These are phyloP conservation scores for Plectropomus leopardus DNA, from an alignment of 2,113 vertebrate genomes.

Conservation along the genomic window DNA sequence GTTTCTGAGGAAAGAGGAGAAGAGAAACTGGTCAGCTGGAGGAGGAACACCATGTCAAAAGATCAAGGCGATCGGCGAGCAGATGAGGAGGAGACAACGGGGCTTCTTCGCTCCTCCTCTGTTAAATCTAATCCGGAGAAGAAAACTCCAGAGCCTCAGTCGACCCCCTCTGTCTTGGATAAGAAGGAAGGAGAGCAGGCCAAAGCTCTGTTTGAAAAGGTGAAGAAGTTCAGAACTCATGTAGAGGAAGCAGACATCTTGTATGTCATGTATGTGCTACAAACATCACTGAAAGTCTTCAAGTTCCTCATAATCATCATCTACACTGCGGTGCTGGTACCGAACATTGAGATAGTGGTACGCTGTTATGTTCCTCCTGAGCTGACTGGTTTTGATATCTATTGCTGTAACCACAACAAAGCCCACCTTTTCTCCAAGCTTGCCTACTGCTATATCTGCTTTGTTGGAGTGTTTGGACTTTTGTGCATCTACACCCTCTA, in stretches of 20 bases:
- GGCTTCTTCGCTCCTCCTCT: constrained; percentile 68
- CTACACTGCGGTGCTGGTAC: constrained; percentile 86
- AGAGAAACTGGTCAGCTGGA: constrained; percentile 74
- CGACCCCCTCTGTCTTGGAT: constrained; percentile 85
- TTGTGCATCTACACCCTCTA: constrained; percentile 91
- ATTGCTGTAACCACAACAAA: constrained; percentile 93
- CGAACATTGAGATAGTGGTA: constrained; percentile 89
- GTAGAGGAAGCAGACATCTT: constrained; percentile 91
- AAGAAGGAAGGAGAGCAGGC: constrained; percentile 94
- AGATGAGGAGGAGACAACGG: constrained; percentile 69
- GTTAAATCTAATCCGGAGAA: constrained; percentile 84
- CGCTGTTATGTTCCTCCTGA: constrained; percentile 87
- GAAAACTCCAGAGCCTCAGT: constrained; percentile 80
- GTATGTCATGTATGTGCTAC: constrained; percentile 91
- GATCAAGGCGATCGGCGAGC: constrained; percentile 35
- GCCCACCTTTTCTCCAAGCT: constrained; percentile 92
- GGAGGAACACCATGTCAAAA: constrained; percentile 72
- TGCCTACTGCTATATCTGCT: constrained; percentile 90
- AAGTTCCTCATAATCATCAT: constrained; percentile 88
- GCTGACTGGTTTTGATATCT: constrained; percentile 89
- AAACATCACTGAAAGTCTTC: constrained; percentile 89
- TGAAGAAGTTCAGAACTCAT: constrained; percentile 91
- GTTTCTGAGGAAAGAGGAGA: constrained; percentile 87
- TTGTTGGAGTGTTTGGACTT: constrained; percentile 89
- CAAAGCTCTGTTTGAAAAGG: constrained; percentile 94